Evolutionary conservation across 2,113 vertebrate genomes (phyloP).

Genomic region (Pangasianodon gigas): DNA sequence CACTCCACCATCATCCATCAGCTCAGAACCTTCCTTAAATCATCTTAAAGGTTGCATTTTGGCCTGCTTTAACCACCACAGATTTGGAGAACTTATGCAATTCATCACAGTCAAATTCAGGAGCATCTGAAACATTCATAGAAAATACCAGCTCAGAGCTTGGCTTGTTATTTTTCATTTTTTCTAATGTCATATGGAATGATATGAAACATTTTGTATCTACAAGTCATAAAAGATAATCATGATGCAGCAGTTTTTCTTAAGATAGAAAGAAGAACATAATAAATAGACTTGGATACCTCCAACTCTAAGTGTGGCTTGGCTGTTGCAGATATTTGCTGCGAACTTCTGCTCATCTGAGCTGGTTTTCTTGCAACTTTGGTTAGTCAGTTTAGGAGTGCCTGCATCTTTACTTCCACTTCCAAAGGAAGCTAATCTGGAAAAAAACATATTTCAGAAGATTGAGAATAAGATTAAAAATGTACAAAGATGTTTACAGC

Average conservation of each 20-base stretch:
- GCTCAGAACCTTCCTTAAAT: slow-evolving; percentile 76
- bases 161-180: neutral
- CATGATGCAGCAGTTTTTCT: neutral
- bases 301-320: slow-evolving; percentile 68
- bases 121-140: slow-evolving; percentile 63
- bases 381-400: slow-evolving; percentile 70
- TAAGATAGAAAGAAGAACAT: neutral
- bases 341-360: slow-evolving; percentile 77
- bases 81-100: slow-evolving; percentile 76
- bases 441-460: neutral
- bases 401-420: slow-evolving; percentile 69
- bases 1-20: slow-evolving; percentile 69
- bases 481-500: neutral
- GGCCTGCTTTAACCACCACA: slow-evolving; percentile 78
- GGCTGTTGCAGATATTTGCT: slow-evolving; percentile 63
- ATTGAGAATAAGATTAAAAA: neutral
- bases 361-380: slow-evolving; percentile 65
- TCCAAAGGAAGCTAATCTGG: slow-evolving; percentile 67
- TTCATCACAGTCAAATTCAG: slow-evolving; percentile 75
- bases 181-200: too few species aligned
- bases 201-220: too few species aligned
- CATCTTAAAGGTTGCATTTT: slow-evolving; percentile 77
- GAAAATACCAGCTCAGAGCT: neutral
- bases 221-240: neutral
- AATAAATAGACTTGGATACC: slow-evolving; percentile 57